Evolutionary conservation across 2,888 invertebrate species (phyloP), one percentile per base, ranked within the genome.

Genomic region (Odontocerum albicorne): DNA sequence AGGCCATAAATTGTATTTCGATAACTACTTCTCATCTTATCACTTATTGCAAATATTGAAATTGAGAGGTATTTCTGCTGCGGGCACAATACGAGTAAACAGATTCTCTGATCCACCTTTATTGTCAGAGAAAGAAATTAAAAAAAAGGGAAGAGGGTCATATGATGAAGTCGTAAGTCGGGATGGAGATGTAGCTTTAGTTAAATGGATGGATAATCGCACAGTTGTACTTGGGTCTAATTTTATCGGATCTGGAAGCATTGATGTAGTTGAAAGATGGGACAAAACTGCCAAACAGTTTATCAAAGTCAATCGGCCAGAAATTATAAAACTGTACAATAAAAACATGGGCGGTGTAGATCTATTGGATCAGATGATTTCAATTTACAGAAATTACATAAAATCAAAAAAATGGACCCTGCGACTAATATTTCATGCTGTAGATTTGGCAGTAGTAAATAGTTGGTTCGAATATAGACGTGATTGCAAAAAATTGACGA

Each of bases 161-260:
- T 15, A 35, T 50, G 51, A 55, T 12, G 40, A 57, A 49, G 32
- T 61, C n/a, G 49, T 49, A n/a, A 63, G 63, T 51, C 31, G 39
- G 13, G 49, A 61, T 53, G 49, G 44, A 4, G 59, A 59, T 22
- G 52, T 62, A 27, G 55, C 57, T 44, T 60, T 60, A 22, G 47
- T 62, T 7, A 63, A 64, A 57, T 65, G 66, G 65, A 55, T 64
- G 50, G 65, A 66, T 51, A 67, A 65, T 52, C 64, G 63, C n/a
- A 57, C 60, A 1, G 65, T 66, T n/a, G 58, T 55, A 49, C 38
- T 66, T 32, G 63, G 64, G 47, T 65, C 66, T 19, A 66, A 64
- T 57, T 65, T 63, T 61, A 49, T 63, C 32, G 65, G 65, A 4
- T 57, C 60, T 27, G 62, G 64, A 35, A 46, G 53, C 35, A 51